Percentiles rank a stretch among this genome's conserved stretches.
Conservation (phyloP, 1,140 invertebrate genomes). For the Cyclina sinensis region DNA sequence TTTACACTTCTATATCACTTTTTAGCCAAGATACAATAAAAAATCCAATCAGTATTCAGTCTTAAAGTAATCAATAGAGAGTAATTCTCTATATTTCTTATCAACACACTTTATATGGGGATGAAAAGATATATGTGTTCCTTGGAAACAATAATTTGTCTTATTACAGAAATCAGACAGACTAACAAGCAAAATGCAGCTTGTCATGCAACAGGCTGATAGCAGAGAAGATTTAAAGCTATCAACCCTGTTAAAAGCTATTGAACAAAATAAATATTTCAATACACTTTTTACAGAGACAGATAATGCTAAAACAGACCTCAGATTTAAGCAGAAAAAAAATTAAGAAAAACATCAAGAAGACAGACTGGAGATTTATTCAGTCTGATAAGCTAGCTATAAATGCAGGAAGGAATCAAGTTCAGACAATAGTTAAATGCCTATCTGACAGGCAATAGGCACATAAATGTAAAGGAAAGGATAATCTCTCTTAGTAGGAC, state of each 20-base stretch:
- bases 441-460: neutral
- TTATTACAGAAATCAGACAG: neutral
- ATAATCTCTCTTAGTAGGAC: neutral
- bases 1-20: too few relatives aligned
- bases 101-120: neutral
- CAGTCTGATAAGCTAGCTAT: neutral
- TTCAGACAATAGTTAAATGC: neutral
- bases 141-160: slow-evolving; percentile 15
- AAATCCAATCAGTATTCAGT: neutral
- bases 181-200: neutral
- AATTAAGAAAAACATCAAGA: neutral
- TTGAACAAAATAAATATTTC: slow-evolving; percentile 6
- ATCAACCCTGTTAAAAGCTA: neutral
- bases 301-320: neutral
- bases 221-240: neutral
- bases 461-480: neutral
- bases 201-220: slow-evolving; percentile 9
- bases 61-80: neutral
- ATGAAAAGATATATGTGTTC: slow-evolving; percentile 1
- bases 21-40: neutral
- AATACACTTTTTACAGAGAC: neutral
- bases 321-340: too few relatives aligned
- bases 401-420: neutral
- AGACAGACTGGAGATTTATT: neutral
- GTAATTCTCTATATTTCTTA: slow-evolving; percentile 13